Percentiles rank a stretch among this genome's conserved stretches.
Conservation (phyloP, 2,797 vertebrate species). For the Microchirus variegatus region DNA sequence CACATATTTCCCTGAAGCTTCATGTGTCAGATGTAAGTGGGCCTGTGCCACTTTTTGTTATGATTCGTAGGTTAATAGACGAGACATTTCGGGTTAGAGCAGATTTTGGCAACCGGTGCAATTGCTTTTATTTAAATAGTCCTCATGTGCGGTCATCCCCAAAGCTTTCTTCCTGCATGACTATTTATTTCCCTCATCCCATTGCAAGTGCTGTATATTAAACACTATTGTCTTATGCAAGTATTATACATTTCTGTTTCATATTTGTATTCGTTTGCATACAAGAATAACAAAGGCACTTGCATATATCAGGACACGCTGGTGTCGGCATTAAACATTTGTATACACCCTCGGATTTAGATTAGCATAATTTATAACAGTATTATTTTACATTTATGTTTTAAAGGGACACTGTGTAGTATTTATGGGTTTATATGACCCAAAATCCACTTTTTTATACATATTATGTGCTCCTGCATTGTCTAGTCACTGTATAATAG, state of each 20-base stretch:
- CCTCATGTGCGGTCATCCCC: conserved; percentile 61
- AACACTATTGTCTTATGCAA: conserved; percentile 26
- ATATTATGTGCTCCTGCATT: no score
- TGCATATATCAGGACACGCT: no score
- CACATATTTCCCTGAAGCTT: conserved; percentile 68
- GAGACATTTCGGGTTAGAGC: conserved; percentile 70
- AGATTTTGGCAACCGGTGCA: conserved; percentile 64
- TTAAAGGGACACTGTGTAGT: no score
- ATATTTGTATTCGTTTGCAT: no score
- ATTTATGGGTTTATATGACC: no score
- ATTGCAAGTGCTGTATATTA: conserved; percentile 36
- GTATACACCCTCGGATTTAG: no score
- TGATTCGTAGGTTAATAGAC: conserved; percentile 80
- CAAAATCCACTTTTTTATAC: no score
- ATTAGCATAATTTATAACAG: no score
- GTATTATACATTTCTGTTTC: no score
- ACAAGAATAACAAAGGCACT: no score
- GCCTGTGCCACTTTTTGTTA: conserved; percentile 64
- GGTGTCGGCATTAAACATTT: no score
- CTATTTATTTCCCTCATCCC: conserved; percentile 56
- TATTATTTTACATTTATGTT: conserved; percentile 23
- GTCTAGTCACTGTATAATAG: no score
- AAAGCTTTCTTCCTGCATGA: conserved; percentile 48
- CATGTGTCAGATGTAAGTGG: conserved; percentile 67
- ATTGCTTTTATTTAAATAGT: conserved; percentile 62